Percentiles rank a stretch among this genome's conserved stretches.
Conservation (phyloP, 2,797 vertebrate genomes). For the Novumbra hubbsi region DNA sequence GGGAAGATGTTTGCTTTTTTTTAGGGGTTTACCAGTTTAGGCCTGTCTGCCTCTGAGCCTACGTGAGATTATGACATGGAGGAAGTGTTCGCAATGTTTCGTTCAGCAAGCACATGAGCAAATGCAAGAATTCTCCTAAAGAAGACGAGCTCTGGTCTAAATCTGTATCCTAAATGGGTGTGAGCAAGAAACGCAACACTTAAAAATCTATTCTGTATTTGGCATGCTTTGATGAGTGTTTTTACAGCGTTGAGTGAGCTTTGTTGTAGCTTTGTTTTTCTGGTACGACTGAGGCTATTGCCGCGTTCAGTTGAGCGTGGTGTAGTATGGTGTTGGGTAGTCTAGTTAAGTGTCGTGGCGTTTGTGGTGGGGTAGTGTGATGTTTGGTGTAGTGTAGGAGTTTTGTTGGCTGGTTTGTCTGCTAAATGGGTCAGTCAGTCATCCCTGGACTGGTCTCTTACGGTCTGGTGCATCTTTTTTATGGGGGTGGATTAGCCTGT, state of each 20-base stretch:
- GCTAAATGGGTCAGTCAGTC: conserved; percentile 64
- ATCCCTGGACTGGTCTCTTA: conserved; percentile 45
- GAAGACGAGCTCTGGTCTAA: conserved; percentile 1
- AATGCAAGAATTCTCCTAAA: background rate
- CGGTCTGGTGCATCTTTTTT: conserved; percentile 50
- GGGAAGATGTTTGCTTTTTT: background rate
- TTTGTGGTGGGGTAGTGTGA: conserved; percentile 18
- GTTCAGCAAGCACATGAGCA: conserved; percentile 23
- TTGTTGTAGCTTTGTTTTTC: conserved; percentile 29
- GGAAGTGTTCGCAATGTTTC: conserved; percentile 29
- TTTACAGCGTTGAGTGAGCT: conserved; percentile 38
- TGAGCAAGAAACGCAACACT: conserved; percentile 19
- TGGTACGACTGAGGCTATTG: background rate
- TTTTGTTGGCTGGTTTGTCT: conserved; percentile 48
- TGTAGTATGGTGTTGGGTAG: conserved; percentile 12
- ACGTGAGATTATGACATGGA: background rate
- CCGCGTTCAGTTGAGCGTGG: background rate
- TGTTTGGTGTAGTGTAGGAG: background rate
- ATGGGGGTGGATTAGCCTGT: conserved; percentile 34
- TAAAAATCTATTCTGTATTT: conserved; percentile 35
- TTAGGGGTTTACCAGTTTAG: background rate
- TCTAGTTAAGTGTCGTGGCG: conserved; percentile 2
- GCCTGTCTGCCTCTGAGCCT: background rate
- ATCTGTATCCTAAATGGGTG: background rate
- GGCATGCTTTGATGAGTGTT: conserved; percentile 41